Evolutionary conservation across 2,888 invertebrate genomes (phyloP).

Genomic region (Athalia cordata): DNA sequence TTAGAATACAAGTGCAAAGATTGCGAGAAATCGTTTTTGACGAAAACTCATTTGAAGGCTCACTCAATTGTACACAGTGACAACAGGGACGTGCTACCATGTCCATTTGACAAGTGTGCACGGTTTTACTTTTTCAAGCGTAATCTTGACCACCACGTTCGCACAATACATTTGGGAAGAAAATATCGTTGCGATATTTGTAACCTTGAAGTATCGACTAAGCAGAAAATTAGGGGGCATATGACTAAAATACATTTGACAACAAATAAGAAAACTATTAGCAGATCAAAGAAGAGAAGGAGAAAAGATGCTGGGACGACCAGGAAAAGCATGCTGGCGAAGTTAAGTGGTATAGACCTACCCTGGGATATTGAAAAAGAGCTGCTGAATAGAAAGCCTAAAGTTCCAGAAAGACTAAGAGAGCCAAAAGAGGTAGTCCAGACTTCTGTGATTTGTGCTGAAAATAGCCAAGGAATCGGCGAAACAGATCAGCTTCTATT

Average conservation of each 20-base stretch:
- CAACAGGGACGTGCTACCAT: slow-evolving; percentile 59
- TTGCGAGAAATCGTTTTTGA: slow-evolving; percentile 62
- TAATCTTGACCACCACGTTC: slow-evolving; percentile 77
- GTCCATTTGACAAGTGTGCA: slow-evolving; percentile 69
- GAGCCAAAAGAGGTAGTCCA: neutral
- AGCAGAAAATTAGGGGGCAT: slow-evolving; percentile 57
- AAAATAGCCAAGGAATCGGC: neutral
- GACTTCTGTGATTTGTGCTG: neutral
- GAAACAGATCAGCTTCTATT: too few species aligned
- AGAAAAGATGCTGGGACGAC: slow-evolving; percentile 59
- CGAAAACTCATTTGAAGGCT: slow-evolving; percentile 51
- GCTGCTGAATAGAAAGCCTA: slow-evolving; percentile 50
- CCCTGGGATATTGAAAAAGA: slow-evolving; percentile 50
- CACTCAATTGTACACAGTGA: slow-evolving; percentile 63
- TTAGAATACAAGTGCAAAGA: slow-evolving; percentile 58
- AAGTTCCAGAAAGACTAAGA: neutral
- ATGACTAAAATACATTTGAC: slow-evolving; percentile 55
- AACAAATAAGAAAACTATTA: slow-evolving; percentile 30
- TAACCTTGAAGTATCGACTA: slow-evolving; percentile 50
- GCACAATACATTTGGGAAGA: slow-evolving; percentile 74
- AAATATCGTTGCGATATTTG: slow-evolving; percentile 65
- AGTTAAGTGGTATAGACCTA: slow-evolving; percentile 58
- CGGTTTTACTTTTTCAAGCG: slow-evolving; percentile 76
- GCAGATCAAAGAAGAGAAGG: slow-evolving; percentile 46
- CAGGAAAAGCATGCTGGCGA: slow-evolving; percentile 57